A percentile compares a stretch with the other conserved stretches of the same genome.
phyloP scores from a whole-genome alignment of 1,140 invertebrate species.

The Drosophila bocki region DNA sequence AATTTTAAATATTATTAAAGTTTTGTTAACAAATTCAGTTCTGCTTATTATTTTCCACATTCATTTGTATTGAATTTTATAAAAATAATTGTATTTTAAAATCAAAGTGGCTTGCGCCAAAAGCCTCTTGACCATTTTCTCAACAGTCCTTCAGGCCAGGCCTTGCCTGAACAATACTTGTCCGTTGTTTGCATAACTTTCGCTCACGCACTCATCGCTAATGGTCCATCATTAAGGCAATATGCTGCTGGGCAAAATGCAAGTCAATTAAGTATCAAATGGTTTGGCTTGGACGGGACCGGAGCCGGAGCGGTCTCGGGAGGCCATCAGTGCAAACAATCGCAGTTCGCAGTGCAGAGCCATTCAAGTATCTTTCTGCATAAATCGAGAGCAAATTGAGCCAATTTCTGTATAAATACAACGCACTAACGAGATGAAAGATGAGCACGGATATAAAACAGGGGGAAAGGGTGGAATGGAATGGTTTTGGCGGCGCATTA shows the following conservation, averaged over 20 bases:
- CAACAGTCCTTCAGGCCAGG: conserved; percentile 10
- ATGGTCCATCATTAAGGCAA: conserved; percentile 61
- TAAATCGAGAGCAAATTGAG: conserved; percentile 82
- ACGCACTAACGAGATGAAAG: conserved; percentile 79
- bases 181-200: conserved; percentile 15
- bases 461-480: conserved; percentile 4
- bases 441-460: conserved; percentile 32
- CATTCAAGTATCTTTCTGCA: conserved; percentile 75
- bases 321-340: conserved; percentile 73
- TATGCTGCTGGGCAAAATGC: conserved; percentile 55
- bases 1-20: background rate
- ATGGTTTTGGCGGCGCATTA: conserved; percentile 61
- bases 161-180: conserved; percentile 18
- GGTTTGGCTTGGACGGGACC: conserved; percentile 31
- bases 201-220: conserved; percentile 57
- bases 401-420: conserved; percentile 80
- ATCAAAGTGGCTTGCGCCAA: background rate
- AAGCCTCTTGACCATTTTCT: background rate
- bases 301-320: conserved; percentile 8
- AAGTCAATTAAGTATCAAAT: conserved; percentile 83
- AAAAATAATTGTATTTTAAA: background rate
- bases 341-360: conserved; percentile 55
- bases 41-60: background rate
- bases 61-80: background rate
- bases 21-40: background rate